A percentile compares a stretch with the other conserved stretches of the same genome.
Conservation (phyloP, 2,113 vertebrate species). For the Neotoma lepida region DNA sequence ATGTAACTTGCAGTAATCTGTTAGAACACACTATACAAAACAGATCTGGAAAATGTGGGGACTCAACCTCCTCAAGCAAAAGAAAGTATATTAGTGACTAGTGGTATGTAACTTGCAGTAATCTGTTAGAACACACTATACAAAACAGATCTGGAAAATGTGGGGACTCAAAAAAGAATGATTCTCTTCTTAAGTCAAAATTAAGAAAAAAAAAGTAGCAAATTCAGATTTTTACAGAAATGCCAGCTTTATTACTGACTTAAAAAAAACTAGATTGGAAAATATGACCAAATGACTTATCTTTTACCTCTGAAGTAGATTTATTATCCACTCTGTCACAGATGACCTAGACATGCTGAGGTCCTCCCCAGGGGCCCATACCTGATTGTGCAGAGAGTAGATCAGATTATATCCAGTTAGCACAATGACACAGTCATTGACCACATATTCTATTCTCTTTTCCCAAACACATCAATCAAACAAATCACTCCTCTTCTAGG, state of each 20-base stretch:
- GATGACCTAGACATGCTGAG: neutral
- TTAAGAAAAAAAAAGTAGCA: neutral
- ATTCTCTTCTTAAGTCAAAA: slow-evolving; percentile 27
- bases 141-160: neutral
- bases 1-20: neutral
- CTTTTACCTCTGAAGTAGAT: neutral
- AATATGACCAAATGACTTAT: neutral
- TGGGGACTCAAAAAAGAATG: neutral
- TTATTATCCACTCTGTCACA: neutral
- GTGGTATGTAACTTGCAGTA: neutral
- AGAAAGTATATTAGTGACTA: neutral
- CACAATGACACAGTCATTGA: neutral
- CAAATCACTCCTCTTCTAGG: neutral
- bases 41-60: neutral
- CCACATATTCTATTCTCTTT: neutral
- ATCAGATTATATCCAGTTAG: neutral
- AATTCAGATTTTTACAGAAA: neutral
- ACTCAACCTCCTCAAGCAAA: neutral
- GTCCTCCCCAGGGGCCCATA: neutral
- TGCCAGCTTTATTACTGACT: neutral
- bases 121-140: neutral
- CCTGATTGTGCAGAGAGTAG: neutral
- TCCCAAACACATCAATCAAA: neutral
- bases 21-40: neutral
- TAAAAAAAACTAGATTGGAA: neutral